A percentile compares a stretch with the other conserved stretches of the same genome.
Evolutionary conservation across 2,797 vertebrate species (phyloP).

Genomic region (Acipenser ruthenus): DNA sequence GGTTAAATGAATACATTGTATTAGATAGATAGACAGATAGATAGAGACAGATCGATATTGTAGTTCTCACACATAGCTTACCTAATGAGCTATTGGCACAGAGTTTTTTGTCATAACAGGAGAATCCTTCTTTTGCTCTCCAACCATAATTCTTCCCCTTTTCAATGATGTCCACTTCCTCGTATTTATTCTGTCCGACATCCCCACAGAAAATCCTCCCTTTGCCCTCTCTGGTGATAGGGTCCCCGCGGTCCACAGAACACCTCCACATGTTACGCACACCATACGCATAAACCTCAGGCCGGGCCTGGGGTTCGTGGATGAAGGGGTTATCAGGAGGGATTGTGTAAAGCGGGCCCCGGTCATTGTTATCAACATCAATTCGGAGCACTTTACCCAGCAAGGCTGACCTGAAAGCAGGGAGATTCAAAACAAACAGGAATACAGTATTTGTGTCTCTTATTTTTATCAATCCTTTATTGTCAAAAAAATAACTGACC

Average conservation of each 20-base stretch:
- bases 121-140: slow-evolving; percentile 89
- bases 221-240: slow-evolving; percentile 65
- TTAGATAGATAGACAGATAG: background rate
- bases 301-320: slow-evolving; percentile 58
- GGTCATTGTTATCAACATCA: slow-evolving; percentile 71
- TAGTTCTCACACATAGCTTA: slow-evolving; percentile 35
- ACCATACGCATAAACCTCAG: slow-evolving; percentile 81
- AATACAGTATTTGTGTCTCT: no score
- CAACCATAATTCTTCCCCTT: slow-evolving; percentile 87
- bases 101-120: slow-evolving; percentile 87
- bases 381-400: slow-evolving; percentile 90
- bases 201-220: slow-evolving; percentile 91
- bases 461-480: no score
- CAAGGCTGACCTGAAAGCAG: slow-evolving; percentile 66
- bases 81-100: slow-evolving; percentile 83
- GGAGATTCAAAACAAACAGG: background rate
- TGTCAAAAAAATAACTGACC: no score
- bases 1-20: background rate
- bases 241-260: slow-evolving; percentile 83
- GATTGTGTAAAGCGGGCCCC: slow-evolving; percentile 71
- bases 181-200: slow-evolving; percentile 90
- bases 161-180: slow-evolving; percentile 86
- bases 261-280: slow-evolving; percentile 96
- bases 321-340: slow-evolving; percentile 84
- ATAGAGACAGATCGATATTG: background rate